phyloP scores from a whole-genome alignment of 2,888 invertebrate genomes.

The Gryllus longicercus region DNA sequence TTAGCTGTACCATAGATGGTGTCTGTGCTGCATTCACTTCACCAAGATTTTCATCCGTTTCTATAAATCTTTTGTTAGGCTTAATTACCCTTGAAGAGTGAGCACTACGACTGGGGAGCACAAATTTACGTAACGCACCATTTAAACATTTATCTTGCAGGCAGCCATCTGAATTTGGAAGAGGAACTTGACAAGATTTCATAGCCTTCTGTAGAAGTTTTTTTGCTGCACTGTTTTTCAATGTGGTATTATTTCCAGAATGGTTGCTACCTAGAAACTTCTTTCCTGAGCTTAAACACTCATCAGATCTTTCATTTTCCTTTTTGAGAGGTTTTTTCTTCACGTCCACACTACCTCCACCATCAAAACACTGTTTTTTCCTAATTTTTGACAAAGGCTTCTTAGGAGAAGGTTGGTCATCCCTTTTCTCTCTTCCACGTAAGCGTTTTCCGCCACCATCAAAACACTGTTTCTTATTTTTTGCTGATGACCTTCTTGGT shows the following conservation, averaged over 20 bases:
- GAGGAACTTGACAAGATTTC: conserved; percentile 39
- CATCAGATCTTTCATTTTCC: conserved; percentile 21
- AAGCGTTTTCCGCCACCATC: conserved; percentile 28
- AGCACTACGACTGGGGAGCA: conserved; percentile 74
- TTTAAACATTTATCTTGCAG: conserved; percentile 40
- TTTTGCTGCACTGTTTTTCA: conserved; percentile 42
- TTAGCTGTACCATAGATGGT: conserved; percentile 27
- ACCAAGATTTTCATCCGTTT: conserved; percentile 54
- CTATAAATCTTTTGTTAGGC: conserved; percentile 80
- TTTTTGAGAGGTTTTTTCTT: background rate
- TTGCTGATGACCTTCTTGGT: conserved; percentile 37
- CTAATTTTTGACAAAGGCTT: background rate
- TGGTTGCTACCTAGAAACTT: background rate
- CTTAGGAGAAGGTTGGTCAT: background rate
- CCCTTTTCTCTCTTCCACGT: background rate
- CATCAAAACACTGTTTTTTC: background rate
- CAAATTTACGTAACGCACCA: conserved; percentile 55
- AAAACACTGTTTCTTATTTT: conserved; percentile 30
- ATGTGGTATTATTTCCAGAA: background rate
- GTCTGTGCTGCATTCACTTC: conserved; percentile 25
- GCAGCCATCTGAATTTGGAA: conserved; percentile 43
- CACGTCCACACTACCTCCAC: background rate
- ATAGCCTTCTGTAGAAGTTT: conserved; percentile 46
- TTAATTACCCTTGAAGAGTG: conserved; percentile 84
- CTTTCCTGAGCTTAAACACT: conserved; percentile 6